Percentiles rank a stretch among this genome's conserved stretches.
These are phyloP conservation scores for Pangasianodon gigas DNA, from an alignment of 2,113 vertebrate species.

Conservation along the genomic window DNA sequence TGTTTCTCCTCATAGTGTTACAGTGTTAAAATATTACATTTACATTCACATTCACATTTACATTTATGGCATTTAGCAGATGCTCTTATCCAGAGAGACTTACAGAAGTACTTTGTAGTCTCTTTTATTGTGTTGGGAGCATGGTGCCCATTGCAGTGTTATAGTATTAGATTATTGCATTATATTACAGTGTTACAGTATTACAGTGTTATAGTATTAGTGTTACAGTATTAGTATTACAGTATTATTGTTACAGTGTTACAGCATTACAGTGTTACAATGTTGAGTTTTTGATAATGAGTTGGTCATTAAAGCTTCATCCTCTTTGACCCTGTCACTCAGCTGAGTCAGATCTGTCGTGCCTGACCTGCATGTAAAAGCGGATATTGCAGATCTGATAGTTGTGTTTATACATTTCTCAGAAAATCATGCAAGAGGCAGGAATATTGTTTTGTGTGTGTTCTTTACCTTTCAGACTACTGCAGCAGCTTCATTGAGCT, in stretches of 20 bases:
- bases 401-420: neutral
- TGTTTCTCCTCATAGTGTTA: neutral
- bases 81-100: neutral
- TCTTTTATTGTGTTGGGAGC: neutral
- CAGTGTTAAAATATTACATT: neutral
- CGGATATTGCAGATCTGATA: neutral
- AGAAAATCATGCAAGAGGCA: neutral
- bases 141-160: neutral
- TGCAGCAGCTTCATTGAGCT: neutral
- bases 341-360: neutral
- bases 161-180: neutral
- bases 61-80: neutral
- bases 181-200: neutral
- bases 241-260: neutral
- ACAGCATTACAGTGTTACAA: neutral
- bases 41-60: neutral
- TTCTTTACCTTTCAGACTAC: neutral
- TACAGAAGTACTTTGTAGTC: neutral
- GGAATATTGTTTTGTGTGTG: neutral
- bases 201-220: neutral
- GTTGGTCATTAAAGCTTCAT: neutral
- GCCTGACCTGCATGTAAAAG: neutral
- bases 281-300: neutral
- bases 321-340: neutral
- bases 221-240: neutral